Evolutionary conservation across 2,797 vertebrate genomes (phyloP).

Genomic region (Cossypha dichroa): DNA sequence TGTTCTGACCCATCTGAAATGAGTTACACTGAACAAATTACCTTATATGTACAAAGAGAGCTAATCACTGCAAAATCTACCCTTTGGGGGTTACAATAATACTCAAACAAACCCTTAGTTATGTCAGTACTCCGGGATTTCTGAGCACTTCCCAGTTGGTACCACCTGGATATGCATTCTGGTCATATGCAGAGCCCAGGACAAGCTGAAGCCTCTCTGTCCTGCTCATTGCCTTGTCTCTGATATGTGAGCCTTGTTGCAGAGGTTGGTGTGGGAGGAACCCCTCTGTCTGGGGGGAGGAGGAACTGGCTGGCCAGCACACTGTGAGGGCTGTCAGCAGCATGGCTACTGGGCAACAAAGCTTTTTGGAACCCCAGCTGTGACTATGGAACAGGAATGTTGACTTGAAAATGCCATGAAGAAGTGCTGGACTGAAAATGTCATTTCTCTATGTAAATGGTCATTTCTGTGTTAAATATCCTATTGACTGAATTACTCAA

Average conservation of each 20-base stretch:
- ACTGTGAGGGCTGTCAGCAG: fast-evolving
- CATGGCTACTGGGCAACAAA: fast-evolving
- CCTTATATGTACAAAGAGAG: background rate
- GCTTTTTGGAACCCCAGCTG: background rate
- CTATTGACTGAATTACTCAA: background rate
- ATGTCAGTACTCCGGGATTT: background rate
- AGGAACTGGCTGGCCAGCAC: background rate
- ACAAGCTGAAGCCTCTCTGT: background rate
- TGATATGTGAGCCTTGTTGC: background rate
- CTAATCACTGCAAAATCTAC: background rate
- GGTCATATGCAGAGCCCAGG: background rate
- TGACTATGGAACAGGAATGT: fast-evolving
- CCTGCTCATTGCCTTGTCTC: background rate
- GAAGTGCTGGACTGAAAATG: background rate
- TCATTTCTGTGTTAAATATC: background rate
- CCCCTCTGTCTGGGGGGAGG: fast-evolving
- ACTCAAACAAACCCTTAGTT: background rate
- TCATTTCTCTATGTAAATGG: background rate
- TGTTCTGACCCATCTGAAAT: background rate
- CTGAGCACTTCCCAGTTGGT: background rate
- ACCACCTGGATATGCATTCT: background rate
- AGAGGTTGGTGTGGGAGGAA: background rate
- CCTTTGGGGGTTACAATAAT: background rate
- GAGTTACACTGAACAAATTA: background rate
- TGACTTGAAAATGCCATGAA: background rate